Percentiles rank a stretch among this genome's conserved stretches.
Conservation (phyloP, 2,888 invertebrate genomes). For the Euzetes globulus region DNA sequence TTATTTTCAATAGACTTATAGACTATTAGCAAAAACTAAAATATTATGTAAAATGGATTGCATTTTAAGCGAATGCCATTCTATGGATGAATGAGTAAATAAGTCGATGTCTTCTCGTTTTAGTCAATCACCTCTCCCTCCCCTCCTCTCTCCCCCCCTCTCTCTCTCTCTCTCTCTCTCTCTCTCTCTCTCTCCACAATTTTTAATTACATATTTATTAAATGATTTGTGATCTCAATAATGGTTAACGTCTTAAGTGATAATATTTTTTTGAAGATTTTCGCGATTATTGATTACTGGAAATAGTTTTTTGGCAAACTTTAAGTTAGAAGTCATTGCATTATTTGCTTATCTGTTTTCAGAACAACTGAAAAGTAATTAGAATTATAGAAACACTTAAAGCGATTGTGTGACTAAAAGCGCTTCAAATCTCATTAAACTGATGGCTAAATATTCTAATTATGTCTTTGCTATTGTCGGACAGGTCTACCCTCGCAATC, state of each 20-base stretch:
- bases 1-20: too few species aligned
- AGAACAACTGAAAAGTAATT: background rate
- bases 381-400: background rate
- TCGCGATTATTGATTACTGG: background rate
- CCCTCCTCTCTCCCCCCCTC: background rate
- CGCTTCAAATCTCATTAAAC: conserved; percentile 15
- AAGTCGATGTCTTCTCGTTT: conserved; percentile 13
- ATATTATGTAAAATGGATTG: conserved; percentile 12
- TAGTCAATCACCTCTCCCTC: background rate
- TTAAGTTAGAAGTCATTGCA: background rate
- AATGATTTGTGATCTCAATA: background rate
- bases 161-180: conserved; percentile 4
- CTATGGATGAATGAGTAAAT: conserved; percentile 10
- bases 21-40: background rate
- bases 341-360: background rate
- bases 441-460: background rate
- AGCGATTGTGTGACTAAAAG: conserved; percentile 12
- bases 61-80: conserved; percentile 4
- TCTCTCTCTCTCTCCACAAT: background rate
- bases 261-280: background rate
- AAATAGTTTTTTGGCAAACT: background rate
- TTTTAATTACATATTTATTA: conserved; percentile 12
- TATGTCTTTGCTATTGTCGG: background rate
- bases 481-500: conserved; percentile 4
- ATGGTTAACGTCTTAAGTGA: too few species aligned